phyloP scores from a whole-genome alignment of 2,797 vertebrate genomes.

The Bradypus variegatus region DNA sequence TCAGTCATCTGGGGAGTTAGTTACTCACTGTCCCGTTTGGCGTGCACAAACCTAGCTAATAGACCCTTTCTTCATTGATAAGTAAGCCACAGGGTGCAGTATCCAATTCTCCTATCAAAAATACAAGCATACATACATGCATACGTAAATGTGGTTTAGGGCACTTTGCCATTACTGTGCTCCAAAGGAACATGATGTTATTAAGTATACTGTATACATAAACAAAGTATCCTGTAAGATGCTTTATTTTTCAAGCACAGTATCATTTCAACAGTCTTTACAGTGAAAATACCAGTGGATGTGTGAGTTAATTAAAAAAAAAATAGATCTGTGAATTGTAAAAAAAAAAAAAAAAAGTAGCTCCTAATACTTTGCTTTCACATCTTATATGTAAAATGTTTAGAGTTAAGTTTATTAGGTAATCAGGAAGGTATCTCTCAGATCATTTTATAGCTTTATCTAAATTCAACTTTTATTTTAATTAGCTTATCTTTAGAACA shows the following conservation, averaged over 20 bases:
- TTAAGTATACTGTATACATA: constrained; percentile 25
- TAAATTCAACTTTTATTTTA: neutral
- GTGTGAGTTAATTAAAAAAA: constrained; percentile 53
- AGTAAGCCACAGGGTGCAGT: neutral
- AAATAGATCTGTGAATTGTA: neutral
- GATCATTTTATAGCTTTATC: neutral
- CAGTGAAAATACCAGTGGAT: constrained; percentile 37
- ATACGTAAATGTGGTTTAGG: neutral
- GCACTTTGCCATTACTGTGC: neutral
- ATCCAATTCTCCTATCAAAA: neutral
- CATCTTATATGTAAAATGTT: neutral
- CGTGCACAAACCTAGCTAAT: neutral
- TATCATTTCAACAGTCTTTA: constrained; percentile 37
- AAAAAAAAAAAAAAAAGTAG: constrained; percentile 47
- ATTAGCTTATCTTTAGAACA: neutral
- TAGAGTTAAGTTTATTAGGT: neutral
- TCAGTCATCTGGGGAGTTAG: neutral
- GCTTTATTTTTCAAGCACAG: constrained; percentile 42
- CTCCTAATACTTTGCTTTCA: neutral
- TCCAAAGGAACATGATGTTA: constrained; percentile 53
- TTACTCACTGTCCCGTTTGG: accelerated
- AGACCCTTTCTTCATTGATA: neutral
- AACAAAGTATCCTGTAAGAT: constrained; percentile 23
- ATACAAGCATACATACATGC: no score
- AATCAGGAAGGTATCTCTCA: neutral